Base-by-base conservation (phyloP, 2,888 invertebrate genomes). In the Lasioglossum oenotherae region DNA sequence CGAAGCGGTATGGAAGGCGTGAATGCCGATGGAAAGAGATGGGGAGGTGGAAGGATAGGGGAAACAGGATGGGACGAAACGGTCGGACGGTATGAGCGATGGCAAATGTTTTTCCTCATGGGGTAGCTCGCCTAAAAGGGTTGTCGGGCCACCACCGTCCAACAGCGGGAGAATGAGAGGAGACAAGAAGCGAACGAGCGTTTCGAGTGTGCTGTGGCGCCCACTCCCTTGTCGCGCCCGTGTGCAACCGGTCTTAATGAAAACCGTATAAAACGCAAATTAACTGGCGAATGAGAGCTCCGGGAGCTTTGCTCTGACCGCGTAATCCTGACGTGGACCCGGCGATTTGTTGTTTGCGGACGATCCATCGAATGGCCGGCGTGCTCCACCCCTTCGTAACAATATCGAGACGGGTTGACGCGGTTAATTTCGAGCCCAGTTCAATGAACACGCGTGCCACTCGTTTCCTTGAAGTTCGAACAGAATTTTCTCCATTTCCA, bases 21-120 rank as follows among this genome's bases (percentile, higher is more conserved):
- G 46, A 41, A 49, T 4, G 53, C 19, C 57, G 57, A n/a, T 5
- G 57, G 10, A 14, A 23, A 12, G 5, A 27, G 31, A 19, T 19
- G 57, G n/a, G 57, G n/a, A 27, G 67, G 38, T 35, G 41, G 67
- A n/a, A 31, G 41, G 69, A 53, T 23, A 79, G 71, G 80, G 77
- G 78, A 74, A 74, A 72, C 76, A 77, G 84, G 76, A 75, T 74
- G 72, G 41, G 71, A 74, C 76, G 78, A 86, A 79, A 75, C 78
- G 74, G 77, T 74, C 41, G 78, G 78, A 81, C 53, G 53, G 75
- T 67, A 79, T 84, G 85, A 77, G 72, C 81, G 81, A 87, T 86
- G 88, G 91, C 91, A 92, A 92, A 93, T 92, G 93, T 93, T 93
- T 92, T 92, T 92, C 85, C 88, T 91, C 88, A 74, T 83, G 91